Base-by-base conservation (phyloP, 1,140 invertebrate genomes). In the Cecropterus lyciades region DNA sequence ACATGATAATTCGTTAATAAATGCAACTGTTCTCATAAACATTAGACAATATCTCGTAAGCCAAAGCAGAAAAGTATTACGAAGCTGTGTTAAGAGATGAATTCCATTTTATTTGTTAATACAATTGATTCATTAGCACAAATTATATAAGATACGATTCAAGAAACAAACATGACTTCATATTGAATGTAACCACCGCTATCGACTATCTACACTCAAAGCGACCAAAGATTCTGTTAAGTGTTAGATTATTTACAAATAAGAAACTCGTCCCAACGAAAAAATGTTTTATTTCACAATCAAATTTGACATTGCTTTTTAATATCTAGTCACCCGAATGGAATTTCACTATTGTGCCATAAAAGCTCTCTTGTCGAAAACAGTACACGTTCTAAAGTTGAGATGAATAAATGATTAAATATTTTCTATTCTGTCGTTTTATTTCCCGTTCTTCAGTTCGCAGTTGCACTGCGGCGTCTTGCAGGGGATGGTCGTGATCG, bases 11-110 rank as follows among this genome's bases (percentile, higher is more conserved):
- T 40, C 37, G 24, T 51, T 49, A 16, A 60, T 48, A 55, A 51
- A 57, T 40, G 15, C 60, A 60, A 49, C 33, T 53, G 65, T 65
- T 67, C 20, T 6, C n/a, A n/a, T 6, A 16, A 45, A 46, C 57
- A 53, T 52, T 72, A 72, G 70, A 82, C 81, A 84, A 85, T 85
- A 84, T 57, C 75, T 75, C 77, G 69, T 76, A 78, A 79, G 82
- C 84, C 84, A 87, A 87, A 87, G 78, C 65, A 75, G 76, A 80
- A 80, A 77, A 84, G 81, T 84, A 82, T 86, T 84, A 84, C 65
- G 63, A 74, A 51, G 73, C 73, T 81, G 79, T 84, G 73, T 80
- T 75, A 57, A 17, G 60, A 48, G 53, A 71, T 37, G 48, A 66
- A 79, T 75, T 79, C 71, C 73, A 73, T 72, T 27, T 73, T 65